Base-by-base conservation (phyloP, 2,888 invertebrate species). In the Limnephilus rhombicus region DNA sequence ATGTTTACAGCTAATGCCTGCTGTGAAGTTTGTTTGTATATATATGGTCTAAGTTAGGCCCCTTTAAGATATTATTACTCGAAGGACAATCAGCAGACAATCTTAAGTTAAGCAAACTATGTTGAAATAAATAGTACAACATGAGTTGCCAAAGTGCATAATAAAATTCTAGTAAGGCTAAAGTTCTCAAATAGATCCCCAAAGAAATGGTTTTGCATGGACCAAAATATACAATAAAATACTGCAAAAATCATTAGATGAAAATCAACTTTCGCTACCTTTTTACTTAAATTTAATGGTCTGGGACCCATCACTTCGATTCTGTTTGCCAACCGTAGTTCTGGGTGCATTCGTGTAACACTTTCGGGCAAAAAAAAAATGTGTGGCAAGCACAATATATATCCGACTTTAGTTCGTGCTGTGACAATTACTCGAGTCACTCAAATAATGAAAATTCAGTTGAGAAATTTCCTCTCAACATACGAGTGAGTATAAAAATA, bases 401-500 rank as follows among this genome's bases (percentile, higher is more conserved):
- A 68, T n/a, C 9, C 68, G n/a, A 68, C 68, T 68, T 68, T n/a
- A 68, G 53, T 68, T 68, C 24, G 68, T 24, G 7, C 68, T 68
- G 18, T 18, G 53, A 53, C 53, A 53, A 53, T 53, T 53, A 53
- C 53, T 18, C 53, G 15, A 15, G 68, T 68, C n/a, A 68, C 68
- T 68, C 68, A 68, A 24, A 68, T 68, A 68, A 68, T 24, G 68
- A n/a, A 68, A 68, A 68, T 68, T 68, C n/a, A 24, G 24, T 68
- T 68, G 68, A 68, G 68, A 68, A 68, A 24, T 68, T 68, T 24
- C 68, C 24, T n/a, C 68, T 68, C 68, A 68, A 68, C 68, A 1
- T 24, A 24, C 24, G 37, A 83, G 37, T 83, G 83, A 83, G 86
- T 86, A 86, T 86, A 86, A 86, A 86, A 86, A 86, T 86, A 86